Evolutionary conservation across 92 coral and sea anemone species (phyloP).

Genomic region (Siderastrea radians): DNA sequence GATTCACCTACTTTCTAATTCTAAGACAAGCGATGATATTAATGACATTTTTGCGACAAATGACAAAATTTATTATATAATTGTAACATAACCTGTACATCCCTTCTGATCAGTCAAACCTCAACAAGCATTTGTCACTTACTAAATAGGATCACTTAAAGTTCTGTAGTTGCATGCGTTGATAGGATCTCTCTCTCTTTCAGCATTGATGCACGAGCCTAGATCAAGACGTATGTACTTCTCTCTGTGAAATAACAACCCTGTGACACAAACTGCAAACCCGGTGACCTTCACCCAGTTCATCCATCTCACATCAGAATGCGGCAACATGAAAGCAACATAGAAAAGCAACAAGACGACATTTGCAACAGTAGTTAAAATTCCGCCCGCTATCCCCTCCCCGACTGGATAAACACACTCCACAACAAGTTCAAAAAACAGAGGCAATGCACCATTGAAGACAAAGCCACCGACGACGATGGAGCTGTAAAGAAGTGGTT

Average conservation of each 20-base stretch:
- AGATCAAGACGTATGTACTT: conserved; percentile 64
- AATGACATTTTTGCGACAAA: too few species aligned
- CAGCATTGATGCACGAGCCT: conserved; percentile 7
- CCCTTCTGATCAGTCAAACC: background rate
- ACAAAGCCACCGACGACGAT: conserved; percentile 69
- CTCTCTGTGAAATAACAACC: conserved; percentile 56
- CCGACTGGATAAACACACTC: conserved; percentile 77
- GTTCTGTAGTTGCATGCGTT: background rate
- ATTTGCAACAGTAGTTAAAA: conserved; percentile 41
- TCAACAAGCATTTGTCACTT: background rate
- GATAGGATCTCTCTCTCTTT: background rate
- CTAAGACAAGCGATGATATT: too few species aligned
- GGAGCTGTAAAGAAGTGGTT: conserved; percentile 64
- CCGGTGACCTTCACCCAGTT: conserved; percentile 74
- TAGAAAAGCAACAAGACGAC: conserved; percentile 42
- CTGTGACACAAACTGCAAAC: conserved; percentile 49
- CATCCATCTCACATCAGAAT: conserved; percentile 66
- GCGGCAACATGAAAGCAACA: conserved; percentile 72
- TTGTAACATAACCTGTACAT: too few species aligned
- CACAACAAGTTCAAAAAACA: conserved; percentile 71
- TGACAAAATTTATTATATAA: too few species aligned
- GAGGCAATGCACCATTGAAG: conserved; percentile 63
- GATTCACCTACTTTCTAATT: too few species aligned
- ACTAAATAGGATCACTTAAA: background rate
- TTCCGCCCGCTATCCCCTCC: conserved; percentile 68